Conservation (phyloP, 2,113 vertebrate genomes). For the Actinemys pallida region DNA sequence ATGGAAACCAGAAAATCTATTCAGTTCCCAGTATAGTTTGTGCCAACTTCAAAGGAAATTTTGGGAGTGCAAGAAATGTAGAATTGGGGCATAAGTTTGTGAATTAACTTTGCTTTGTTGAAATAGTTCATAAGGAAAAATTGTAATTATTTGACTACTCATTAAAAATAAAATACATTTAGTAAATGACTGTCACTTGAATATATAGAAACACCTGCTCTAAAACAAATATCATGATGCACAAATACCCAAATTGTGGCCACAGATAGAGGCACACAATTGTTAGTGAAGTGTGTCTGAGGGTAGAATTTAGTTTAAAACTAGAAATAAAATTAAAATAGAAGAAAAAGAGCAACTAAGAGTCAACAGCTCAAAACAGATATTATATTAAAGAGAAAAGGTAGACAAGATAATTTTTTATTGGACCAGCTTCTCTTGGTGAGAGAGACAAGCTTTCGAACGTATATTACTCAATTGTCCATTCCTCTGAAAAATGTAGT, state of each 20-base stretch:
- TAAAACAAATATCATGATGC: neutral
- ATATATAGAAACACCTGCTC: neutral
- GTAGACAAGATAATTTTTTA: neutral
- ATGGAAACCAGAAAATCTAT: neutral
- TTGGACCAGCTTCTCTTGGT: neutral
- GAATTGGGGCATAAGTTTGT: neutral
- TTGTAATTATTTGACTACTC: neutral
- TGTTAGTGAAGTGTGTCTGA: neutral
- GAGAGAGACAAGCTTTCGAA: neutral
- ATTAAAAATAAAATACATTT: neutral
- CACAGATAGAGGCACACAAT: neutral
- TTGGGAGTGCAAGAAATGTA: rapidly evolving
- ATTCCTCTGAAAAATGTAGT: neutral
- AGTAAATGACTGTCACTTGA: neutral
- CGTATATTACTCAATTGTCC: neutral
- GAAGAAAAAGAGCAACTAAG: neutral
- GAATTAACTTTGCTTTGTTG: neutral
- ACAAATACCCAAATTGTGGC: neutral
- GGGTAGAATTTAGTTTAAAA: neutral
- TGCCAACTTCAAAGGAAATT: neutral
- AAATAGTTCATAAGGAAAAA: neutral
- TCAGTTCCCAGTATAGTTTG: neutral
- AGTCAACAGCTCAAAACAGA: neutral
- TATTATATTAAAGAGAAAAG: neutral
- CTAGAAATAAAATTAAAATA: neutral